Base-by-base conservation (phyloP, 1,140 invertebrate genomes). In the Bombus picipes region DNA sequence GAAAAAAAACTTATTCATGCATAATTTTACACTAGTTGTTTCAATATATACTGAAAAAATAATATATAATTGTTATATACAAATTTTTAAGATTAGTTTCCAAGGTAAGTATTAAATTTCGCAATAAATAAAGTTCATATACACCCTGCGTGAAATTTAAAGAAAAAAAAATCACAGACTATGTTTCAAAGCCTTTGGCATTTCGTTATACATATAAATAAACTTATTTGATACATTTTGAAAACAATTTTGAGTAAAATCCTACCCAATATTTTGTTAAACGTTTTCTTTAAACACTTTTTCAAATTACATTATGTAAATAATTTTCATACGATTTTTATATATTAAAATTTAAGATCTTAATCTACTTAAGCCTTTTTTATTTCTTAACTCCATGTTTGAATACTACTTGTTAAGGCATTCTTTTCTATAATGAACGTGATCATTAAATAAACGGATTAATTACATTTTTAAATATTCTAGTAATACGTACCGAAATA, bases 91-190 rank as follows among this genome's bases (percentile, higher is more conserved):
- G 41, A 85, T 72, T 82, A 80, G 65, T 90, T 70, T 72, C 6
- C 15, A 90, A 90, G 89, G 90, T 90, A 90, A 90, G 89, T 90
- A 90, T 81, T 53, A 18, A 80, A 86, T 90, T 83, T 53, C 37
- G 86, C 79, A 87, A 75, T 86, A 88, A 88, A 47, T 32, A 15
- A 85, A 72, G 12, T 62, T 79, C 74, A 47, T 77, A 81, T 59
- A 66, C 70, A 84, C 59, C 28, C 32, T 74, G 57, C 47, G 74
- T 78, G 41, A 86, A 71, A 78, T 59, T 47, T 57, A 32, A 25
- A 73, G 53, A 84, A 87, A 43, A 78, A 78, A 73, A 62, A 83
- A 83, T 71, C 71, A 71, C 57, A 74, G 68, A 81, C 53, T 81
- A 83, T 75, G 73, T 83, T 77, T 84, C 47, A 74, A 73, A 28